Evolutionary conservation across 2,888 invertebrate species (phyloP).

Genomic region (Esperia sulphurella): DNA sequence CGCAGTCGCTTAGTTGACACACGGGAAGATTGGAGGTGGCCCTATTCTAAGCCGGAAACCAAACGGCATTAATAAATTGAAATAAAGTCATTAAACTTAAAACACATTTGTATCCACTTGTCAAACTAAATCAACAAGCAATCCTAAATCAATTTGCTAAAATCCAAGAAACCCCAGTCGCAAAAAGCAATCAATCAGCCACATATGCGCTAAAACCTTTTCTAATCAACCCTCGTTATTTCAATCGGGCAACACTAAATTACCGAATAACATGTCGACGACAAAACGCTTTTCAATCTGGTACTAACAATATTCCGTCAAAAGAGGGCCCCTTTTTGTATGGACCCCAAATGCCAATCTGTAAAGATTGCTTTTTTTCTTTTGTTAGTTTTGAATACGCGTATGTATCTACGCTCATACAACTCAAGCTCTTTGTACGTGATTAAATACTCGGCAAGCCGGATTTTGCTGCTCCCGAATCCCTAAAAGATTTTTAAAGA

Average conservation of each 20-base stretch:
- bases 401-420: slow-evolving; percentile 49
- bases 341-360: slow-evolving; percentile 76
- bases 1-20: too few relatives aligned
- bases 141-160: background rate
- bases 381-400: slow-evolving; percentile 77
- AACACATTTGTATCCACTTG: too few relatives aligned
- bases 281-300: slow-evolving; percentile 76
- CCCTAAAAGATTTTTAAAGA: background rate
- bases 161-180: slow-evolving; percentile 21
- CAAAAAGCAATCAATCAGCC: slow-evolving; percentile 61
- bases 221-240: slow-evolving; percentile 67
- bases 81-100: too few relatives aligned
- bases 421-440: slow-evolving; percentile 64
- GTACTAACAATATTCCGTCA: slow-evolving; percentile 61
- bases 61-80: too few relatives aligned
- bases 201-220: slow-evolving; percentile 58
- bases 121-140: background rate
- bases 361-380: slow-evolving; percentile 77
- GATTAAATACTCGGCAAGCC: slow-evolving; percentile 67
- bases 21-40: too few relatives aligned
- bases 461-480: slow-evolving; percentile 17
- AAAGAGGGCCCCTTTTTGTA: slow-evolving; percentile 53
- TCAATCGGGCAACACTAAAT: slow-evolving; percentile 72
- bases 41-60: too few relatives aligned
- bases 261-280: slow-evolving; percentile 76